These are phyloP conservation scores for Probosciger aterrimus DNA, from an alignment of 2,113 vertebrate species.

Conservation along the genomic window DNA sequence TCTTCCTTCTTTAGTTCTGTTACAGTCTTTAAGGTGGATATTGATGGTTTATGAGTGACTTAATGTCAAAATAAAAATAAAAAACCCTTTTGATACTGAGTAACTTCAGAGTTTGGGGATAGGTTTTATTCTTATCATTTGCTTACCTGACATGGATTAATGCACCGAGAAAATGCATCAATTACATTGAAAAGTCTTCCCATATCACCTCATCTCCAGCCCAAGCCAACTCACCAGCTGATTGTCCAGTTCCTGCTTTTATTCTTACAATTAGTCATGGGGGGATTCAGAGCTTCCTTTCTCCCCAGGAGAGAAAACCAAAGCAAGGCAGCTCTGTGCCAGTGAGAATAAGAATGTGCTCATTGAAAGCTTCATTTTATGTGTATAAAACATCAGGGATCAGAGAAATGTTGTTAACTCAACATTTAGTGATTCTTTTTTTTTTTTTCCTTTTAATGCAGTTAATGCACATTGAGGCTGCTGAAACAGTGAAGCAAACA, in stretches of 20 bases:
- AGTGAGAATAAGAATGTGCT: not conserved
- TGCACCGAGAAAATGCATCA: not conserved
- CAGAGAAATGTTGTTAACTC: not conserved
- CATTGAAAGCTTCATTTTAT: not conserved
- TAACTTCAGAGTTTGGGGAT: not conserved
- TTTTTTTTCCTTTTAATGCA: not conserved
- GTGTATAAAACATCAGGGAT: not conserved
- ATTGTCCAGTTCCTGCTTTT: not conserved
- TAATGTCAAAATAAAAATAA: not conserved
- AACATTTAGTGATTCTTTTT: not conserved
- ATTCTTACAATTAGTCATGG: not conserved
- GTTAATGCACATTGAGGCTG: not conserved
- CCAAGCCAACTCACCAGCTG: accelerated
- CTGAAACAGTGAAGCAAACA: not conserved
- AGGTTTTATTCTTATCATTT: not conserved
- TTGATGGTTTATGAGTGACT: not conserved
- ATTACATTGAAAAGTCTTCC: not conserved
- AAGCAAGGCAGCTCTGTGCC: not conserved
- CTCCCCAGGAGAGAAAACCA: not conserved
- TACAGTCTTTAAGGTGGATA: not conserved
- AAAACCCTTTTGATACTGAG: not conserved
- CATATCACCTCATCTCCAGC: accelerated
- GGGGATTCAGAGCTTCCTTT: not conserved
- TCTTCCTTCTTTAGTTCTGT: not conserved
- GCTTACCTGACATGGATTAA: not conserved